Percentiles rank a stretch among this genome's conserved stretches.
phyloP scores from a whole-genome alignment of 2,113 vertebrate species.

The Onychostruthus taczanowskii region DNA sequence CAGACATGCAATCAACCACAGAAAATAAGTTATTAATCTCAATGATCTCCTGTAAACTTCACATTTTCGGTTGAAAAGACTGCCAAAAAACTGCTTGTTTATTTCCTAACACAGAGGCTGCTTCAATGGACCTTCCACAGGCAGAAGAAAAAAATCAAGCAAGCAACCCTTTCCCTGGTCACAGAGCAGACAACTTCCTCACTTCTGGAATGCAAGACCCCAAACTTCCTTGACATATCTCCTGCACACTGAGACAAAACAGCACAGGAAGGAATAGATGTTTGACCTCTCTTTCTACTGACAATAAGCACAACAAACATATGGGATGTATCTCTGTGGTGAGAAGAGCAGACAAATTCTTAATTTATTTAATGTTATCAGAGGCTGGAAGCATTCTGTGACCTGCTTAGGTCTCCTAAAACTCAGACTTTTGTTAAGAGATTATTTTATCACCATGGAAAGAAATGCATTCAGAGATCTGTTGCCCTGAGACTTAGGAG shows the following conservation, averaged over 20 bases:
- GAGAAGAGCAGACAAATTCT: not conserved
- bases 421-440: not conserved
- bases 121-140: not conserved
- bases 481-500: not conserved
- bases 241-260: constrained; percentile 29
- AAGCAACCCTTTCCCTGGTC: not conserved
- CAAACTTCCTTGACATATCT: constrained; percentile 12
- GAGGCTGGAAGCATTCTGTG: not conserved
- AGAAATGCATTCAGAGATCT: not conserved
- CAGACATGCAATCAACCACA: not conserved
- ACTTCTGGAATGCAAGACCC: not conserved
- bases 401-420: not conserved
- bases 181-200: not conserved
- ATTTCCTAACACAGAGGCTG: not conserved
- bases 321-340: constrained; percentile 5
- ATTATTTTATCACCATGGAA: constrained; percentile 7
- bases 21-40: not conserved
- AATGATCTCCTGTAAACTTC: not conserved
- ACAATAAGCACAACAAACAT: constrained; percentile 52
- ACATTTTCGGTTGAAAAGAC: not conserved
- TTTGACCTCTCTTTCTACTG: constrained; percentile 30
- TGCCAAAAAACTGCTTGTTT: not conserved
- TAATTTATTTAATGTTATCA: constrained; percentile 31
- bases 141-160: not conserved
- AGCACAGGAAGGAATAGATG: constrained; percentile 36